These are phyloP conservation scores for Pelosia muscerda DNA, from an alignment of 2,888 invertebrate species.

Conservation along the genomic window DNA sequence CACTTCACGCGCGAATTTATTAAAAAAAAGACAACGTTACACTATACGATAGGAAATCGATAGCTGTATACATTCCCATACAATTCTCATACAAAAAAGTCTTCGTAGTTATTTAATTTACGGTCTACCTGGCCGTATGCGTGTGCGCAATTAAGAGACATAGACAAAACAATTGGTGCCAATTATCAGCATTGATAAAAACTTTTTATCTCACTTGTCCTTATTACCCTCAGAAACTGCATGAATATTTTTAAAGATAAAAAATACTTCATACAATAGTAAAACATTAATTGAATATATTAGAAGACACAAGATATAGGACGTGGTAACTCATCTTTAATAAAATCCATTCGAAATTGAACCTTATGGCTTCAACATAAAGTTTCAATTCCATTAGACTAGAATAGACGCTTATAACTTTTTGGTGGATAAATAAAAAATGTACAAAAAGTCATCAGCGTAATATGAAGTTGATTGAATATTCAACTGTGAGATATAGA, in stretches of 20 bases:
- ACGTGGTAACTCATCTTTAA: constrained; percentile 36
- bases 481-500: constrained; percentile 12
- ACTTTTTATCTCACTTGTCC: constrained; percentile 22
- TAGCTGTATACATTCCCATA: constrained; percentile 1
- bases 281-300: constrained; percentile 44
- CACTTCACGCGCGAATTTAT: neutral
- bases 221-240: constrained; percentile 22
- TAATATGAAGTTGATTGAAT: constrained; percentile 11
- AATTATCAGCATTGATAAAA: constrained; percentile 42
- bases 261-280: constrained; percentile 44
- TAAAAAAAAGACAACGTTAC: neutral
- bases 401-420: constrained; percentile 20
- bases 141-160: constrained; percentile 22
- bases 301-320: constrained; percentile 44
- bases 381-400: constrained; percentile 14
- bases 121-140: constrained; percentile 12
- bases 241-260: constrained; percentile 25
- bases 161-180: constrained; percentile 38
- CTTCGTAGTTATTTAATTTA: constrained; percentile 17
- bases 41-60: neutral
- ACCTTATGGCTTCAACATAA: constrained; percentile 22
- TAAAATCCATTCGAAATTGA: constrained; percentile 21
- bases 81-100: constrained; percentile 1
- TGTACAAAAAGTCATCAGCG: constrained; percentile 24
- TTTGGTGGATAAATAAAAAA: constrained; percentile 16